Evolutionary conservation across 1,140 invertebrate species (phyloP), one percentile per base, ranked within the genome.

Genomic region (Drosophila ohnishii): DNA sequence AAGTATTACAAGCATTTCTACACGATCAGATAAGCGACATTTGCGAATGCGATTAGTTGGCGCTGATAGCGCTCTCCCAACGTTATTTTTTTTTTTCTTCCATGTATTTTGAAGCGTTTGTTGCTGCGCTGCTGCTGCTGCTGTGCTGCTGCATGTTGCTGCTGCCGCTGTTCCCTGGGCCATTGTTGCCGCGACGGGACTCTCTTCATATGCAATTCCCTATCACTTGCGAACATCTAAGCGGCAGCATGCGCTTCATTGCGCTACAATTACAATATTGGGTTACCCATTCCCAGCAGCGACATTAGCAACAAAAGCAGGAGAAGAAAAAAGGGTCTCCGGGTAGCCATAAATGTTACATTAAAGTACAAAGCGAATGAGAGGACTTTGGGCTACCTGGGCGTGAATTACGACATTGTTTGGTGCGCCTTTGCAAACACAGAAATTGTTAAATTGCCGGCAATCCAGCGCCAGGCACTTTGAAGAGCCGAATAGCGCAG

Each of bases 251-350:
- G 76, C 88, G 89, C 88, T 88, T 90, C 88, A 91, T 91, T 91
- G 90, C 85, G 89, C 82, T 90, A 90, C 90, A 91, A 91, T 91
- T 91, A 91, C 90, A 90, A 90, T 91, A 91, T 91, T 91, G 84
- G 89, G 90, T 91, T 90, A 91, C 90, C 89, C 80, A 86, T 87
- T 87, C 70, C 76, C 59, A 83, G 67, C 74, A 74, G 39, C 64
- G 53, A 57, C 75, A 66, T 67, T 67, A 42, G 50, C 67, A 70
- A 40, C 65, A 70, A 69, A 56, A 30, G 65, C 66, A 40, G 48
- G 25, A 45, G 32, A 35, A 28, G 11, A 35, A 34, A 34, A 40
- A 39, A 40, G 16, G 40, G 39, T 42, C 22, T 59, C 14, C 9
- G 47, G 75, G 78, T 61, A 67, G 58, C 74, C 78, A 63, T 65